These are phyloP conservation scores for Psococerastis gibbosa DNA, from an alignment of 2,888 invertebrate genomes.

Conservation along the genomic window DNA sequence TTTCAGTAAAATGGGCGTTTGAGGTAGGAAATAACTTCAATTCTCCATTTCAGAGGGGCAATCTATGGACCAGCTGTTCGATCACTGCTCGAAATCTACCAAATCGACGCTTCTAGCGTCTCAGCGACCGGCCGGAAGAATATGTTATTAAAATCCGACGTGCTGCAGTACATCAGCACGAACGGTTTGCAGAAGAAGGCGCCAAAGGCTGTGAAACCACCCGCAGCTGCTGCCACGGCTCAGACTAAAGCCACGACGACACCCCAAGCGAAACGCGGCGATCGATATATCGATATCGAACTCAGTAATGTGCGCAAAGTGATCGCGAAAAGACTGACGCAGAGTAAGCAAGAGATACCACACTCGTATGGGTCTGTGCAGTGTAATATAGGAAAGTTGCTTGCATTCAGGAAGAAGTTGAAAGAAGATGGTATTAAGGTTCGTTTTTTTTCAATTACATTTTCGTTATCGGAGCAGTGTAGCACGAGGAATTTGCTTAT, in stretches of 20 bases:
- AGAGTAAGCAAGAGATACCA: slow-evolving; percentile 43
- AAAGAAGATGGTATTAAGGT: slow-evolving; percentile 29
- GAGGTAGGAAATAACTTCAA: too few relatives aligned
- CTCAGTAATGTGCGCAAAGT: slow-evolving; percentile 37
- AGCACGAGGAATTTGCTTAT: too few relatives aligned
- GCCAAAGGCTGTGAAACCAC: slow-evolving; percentile 19
- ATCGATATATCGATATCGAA: slow-evolving; percentile 32
- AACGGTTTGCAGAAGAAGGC: slow-evolving; percentile 27
- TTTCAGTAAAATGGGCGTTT: too few relatives aligned
- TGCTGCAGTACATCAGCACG: slow-evolving; percentile 27
- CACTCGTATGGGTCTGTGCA: slow-evolving; percentile 41
- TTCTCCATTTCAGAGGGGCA: background rate
- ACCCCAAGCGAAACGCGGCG: slow-evolving; percentile 17
- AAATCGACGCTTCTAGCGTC: slow-evolving; percentile 27
- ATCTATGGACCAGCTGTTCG: slow-evolving; percentile 40
- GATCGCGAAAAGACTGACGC: slow-evolving; percentile 41
- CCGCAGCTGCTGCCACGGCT: slow-evolving; percentile 13
- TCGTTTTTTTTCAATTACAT: background rate
- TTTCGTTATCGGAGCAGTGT: slow-evolving; percentile 33
- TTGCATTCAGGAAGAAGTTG: slow-evolving; percentile 31
- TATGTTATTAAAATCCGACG: slow-evolving; percentile 38
- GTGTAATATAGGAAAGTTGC: slow-evolving; percentile 31
- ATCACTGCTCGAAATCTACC: slow-evolving; percentile 37
- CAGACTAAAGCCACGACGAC: slow-evolving; percentile 15
- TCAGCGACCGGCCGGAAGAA: slow-evolving; percentile 37